A percentile compares a stretch with the other conserved stretches of the same genome.
Evolutionary conservation across 92 coral and sea anemone genomes (phyloP).

Genomic region (Isaurus tuberculatus): DNA sequence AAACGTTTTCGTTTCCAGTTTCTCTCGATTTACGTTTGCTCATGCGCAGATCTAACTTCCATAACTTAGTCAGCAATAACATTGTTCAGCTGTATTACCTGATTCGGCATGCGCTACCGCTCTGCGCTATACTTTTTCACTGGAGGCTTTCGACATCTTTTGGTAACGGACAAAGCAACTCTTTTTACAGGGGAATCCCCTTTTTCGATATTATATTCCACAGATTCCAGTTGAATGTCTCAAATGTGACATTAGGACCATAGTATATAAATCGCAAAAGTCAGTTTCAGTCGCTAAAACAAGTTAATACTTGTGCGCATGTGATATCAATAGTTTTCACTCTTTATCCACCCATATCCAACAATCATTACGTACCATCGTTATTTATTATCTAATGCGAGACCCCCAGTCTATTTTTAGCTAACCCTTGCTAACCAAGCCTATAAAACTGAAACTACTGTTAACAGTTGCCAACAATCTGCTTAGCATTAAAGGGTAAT

Average conservation of each 20-base stretch:
- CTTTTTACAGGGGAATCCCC: constrained; percentile 8
- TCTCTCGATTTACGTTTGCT: background rate
- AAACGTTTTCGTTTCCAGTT: constrained; percentile 6
- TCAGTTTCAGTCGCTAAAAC: too few species aligned
- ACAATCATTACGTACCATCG: too few species aligned
- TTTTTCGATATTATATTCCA: background rate
- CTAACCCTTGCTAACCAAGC: too few species aligned
- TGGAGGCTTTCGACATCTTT: background rate
- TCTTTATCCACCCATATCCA: too few species aligned
- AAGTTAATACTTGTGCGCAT: too few species aligned
- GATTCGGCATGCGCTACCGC: background rate
- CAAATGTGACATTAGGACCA: background rate
- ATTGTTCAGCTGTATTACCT: constrained; percentile 7
- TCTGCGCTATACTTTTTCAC: background rate
- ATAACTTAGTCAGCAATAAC: constrained; percentile 4
- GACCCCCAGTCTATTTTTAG: too few species aligned
- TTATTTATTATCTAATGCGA: too few species aligned
- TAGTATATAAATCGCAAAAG: too few species aligned
- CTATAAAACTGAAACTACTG: too few species aligned
- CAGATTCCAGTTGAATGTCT: background rate
- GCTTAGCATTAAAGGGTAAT: too few species aligned
- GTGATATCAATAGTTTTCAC: too few species aligned
- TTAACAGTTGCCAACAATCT: too few species aligned
- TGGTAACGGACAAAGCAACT: background rate
- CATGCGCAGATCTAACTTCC: constrained; percentile 24